Evolutionary conservation across 2,113 vertebrate species (phyloP), one percentile per base, ranked within the genome.

Genomic region (Rattus norvegicus): DNA sequence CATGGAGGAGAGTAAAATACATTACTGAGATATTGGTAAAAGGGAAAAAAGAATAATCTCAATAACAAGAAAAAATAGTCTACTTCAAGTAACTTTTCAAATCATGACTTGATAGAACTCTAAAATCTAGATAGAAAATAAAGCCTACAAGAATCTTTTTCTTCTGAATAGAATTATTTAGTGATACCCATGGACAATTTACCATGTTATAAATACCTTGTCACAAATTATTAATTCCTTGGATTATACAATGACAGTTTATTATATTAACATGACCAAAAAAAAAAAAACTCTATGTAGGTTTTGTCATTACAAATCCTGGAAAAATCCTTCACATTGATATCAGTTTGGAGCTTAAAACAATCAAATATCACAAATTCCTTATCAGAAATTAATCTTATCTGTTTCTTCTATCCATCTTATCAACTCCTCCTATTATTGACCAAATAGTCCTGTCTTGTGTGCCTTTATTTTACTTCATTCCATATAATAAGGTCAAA

Each of bases 71-170:
- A 16, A 72, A 59, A 73, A 24, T 75, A 73, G 3, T 89, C 39
- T 72, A 69, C 19, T 97, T 92, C 72, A 73, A 24, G 85, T 96
- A 61, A 87, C 92, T 70, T 81, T 92, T 19, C 1, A 88, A 72
- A 26, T 52, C 47, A 94, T 43, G 75, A 96, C 92, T 94, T 92
- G 95, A 94, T 30, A n/a, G 0, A 72, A 30, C 16, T 22, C 39
- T 95, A 69, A 96, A 96, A 83, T 90, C 84, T 56, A n/a, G 22
- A 36, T 16, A 92, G 84, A 96, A 88, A 95, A 81, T 93, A 88
- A 93, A 94, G 59, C 65, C 81, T 91, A 36, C 16, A 47, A 65
- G 24, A 92, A 91, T 63, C 16, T n/a, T 70, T 91, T 33, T 72
- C 22, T 94, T 93, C 69, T 61, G 63, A 89, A 43, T 86, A 22